Evolutionary conservation across 1,140 invertebrate species (phyloP).

Genomic region (Drosophila tropicalis): DNA sequence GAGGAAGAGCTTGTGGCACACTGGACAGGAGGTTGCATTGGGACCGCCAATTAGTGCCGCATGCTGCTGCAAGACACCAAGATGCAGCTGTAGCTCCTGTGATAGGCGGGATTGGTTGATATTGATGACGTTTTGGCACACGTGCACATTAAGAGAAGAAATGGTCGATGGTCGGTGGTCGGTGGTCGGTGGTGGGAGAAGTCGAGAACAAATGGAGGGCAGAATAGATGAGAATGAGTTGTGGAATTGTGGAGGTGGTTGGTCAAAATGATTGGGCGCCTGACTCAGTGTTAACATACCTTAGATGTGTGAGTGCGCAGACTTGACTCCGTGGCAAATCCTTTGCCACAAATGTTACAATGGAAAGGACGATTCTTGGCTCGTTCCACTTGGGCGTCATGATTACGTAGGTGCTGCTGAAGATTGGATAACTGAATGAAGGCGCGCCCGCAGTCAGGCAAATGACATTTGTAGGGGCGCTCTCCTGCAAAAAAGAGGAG

Average conservation of each 20-base stretch:
- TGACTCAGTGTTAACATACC: constrained; percentile 87
- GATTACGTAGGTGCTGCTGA: constrained; percentile 97
- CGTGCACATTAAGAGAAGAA: constrained; percentile 18
- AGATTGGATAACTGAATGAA: constrained; percentile 99
- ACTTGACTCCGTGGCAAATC: constrained; percentile 97
- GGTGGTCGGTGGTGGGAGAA: constrained; percentile 6
- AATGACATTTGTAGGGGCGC: constrained; percentile 97
- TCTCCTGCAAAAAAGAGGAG: constrained; percentile 89
- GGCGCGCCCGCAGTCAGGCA: constrained; percentile 96
- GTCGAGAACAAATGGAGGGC: constrained; percentile 29
- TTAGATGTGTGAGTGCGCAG: constrained; percentile 97
- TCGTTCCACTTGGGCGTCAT: constrained; percentile 97
- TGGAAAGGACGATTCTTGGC: constrained; percentile 97
- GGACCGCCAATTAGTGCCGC: constrained; percentile 94
- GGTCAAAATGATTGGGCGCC: background rate
- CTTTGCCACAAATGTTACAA: constrained; percentile 98
- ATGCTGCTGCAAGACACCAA: constrained; percentile 96
- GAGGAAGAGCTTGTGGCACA: constrained; percentile 96
- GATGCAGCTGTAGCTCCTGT: constrained; percentile 92
- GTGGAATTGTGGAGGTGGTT: constrained; percentile 17
- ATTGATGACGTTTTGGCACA: constrained; percentile 19
- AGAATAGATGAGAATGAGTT: constrained; percentile 13
- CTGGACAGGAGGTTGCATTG: constrained; percentile 93
- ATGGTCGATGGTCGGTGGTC: constrained; percentile 19
- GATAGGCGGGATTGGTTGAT: constrained; percentile 12